phyloP scores from a whole-genome alignment of 2,888 invertebrate genomes.

The Chelonus formosanus region DNA sequence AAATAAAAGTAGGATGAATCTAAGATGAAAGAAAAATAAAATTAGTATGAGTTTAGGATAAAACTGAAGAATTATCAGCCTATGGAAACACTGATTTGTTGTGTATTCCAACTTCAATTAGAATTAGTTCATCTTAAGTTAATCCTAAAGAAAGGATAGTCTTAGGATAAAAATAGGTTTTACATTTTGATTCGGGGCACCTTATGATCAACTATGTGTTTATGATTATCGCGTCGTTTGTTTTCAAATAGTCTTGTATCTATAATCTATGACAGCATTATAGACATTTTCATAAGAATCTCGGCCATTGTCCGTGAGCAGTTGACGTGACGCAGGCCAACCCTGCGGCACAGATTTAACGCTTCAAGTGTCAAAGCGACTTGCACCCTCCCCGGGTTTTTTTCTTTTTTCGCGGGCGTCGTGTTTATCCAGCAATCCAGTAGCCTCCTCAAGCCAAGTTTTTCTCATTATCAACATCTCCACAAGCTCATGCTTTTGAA shows the following conservation, averaged over 20 bases:
- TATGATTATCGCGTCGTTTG: too few relatives aligned
- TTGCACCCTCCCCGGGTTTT: neutral
- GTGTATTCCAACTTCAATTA: too few relatives aligned
- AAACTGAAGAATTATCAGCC: too few relatives aligned
- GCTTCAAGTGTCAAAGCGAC: slow-evolving; percentile 51
- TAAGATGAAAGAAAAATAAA: too few relatives aligned
- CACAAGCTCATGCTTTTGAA: slow-evolving; percentile 20
- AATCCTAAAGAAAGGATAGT: too few relatives aligned
- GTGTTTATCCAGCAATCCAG: slow-evolving; percentile 36
- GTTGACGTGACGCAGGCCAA: slow-evolving; percentile 15
- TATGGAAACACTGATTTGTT: too few relatives aligned
- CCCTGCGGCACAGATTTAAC: slow-evolving; percentile 44
- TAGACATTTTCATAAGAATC: slow-evolving; percentile 7
- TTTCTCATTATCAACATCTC: slow-evolving; percentile 37
- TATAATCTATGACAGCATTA: slow-evolving; percentile 3
- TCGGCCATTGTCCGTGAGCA: slow-evolving; percentile 30
- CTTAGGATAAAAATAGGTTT: too few relatives aligned
- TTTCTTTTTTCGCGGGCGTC: slow-evolving; percentile 23
- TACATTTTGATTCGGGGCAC: too few relatives aligned
- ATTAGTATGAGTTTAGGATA: too few relatives aligned
- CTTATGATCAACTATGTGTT: too few relatives aligned
- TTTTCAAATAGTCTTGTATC: neutral
- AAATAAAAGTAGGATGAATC: too few relatives aligned
- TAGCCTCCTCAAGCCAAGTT: slow-evolving; percentile 32
- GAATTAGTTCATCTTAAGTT: too few relatives aligned